A percentile compares a stretch with the other conserved stretches of the same genome.
Evolutionary conservation across 2,797 vertebrate species (phyloP).

Genomic region (Crenuchus spilurus): DNA sequence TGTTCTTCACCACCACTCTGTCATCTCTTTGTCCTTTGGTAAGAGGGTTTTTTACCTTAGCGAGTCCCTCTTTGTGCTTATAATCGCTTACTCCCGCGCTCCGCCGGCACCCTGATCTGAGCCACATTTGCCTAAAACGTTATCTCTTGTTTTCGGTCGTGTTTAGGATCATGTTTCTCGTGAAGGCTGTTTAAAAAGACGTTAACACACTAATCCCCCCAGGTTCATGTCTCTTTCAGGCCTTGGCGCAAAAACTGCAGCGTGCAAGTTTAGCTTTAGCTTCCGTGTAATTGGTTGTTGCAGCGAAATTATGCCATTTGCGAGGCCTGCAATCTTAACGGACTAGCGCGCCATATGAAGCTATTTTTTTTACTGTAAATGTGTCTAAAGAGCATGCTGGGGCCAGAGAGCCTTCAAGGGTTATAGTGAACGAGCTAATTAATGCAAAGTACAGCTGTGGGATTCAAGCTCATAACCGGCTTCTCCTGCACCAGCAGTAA

Average conservation of each 20-base stretch:
- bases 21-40: constrained; percentile 40
- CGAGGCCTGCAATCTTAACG: constrained; percentile 33
- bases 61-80: constrained; percentile 19
- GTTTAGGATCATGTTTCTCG: constrained; percentile 6
- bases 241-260: not conserved
- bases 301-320: constrained; percentile 34
- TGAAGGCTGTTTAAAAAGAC: not conserved
- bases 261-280: constrained; percentile 23
- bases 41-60: constrained; percentile 29
- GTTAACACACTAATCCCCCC: constrained; percentile 6
- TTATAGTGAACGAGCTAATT: constrained; percentile 49
- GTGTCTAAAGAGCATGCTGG: constrained; percentile 46
- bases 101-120: not conserved
- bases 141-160: constrained; percentile 17
- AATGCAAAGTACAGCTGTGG: constrained; percentile 58
- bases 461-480: constrained; percentile 50
- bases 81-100: constrained; percentile 6
- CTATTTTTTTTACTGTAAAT: constrained; percentile 47
- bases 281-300: constrained; percentile 22
- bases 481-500: constrained; percentile 44
- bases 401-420: constrained; percentile 52
- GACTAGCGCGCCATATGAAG: constrained; percentile 18
- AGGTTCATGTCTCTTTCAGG: not conserved
- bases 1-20: constrained; percentile 53
- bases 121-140: constrained; percentile 19